A percentile compares a stretch with the other conserved stretches of the same genome.
phyloP scores from a whole-genome alignment of 2,113 vertebrate genomes.

The Cathartes aura region DNA sequence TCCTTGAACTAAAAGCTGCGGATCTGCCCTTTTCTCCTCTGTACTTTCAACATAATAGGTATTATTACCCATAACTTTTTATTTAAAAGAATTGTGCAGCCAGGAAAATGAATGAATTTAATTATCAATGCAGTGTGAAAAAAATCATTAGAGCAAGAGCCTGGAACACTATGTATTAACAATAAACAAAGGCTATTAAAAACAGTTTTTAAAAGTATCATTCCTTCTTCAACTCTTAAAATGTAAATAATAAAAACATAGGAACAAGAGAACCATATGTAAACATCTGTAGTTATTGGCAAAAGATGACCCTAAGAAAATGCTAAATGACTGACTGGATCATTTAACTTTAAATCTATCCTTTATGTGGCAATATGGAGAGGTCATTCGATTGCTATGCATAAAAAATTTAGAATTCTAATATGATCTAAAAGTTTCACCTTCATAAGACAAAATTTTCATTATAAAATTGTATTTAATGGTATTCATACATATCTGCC shows the following conservation, averaged over 20 bases:
- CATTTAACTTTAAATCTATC: constrained; percentile 82
- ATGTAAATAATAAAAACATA: constrained; percentile 79
- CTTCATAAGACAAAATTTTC: constrained; percentile 82
- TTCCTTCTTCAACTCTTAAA: constrained; percentile 73
- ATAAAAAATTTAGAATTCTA: constrained; percentile 82
- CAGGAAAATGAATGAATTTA: constrained; percentile 89
- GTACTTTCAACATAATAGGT: constrained; percentile 74
- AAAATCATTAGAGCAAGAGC: constrained; percentile 87
- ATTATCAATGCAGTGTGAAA: constrained; percentile 87
- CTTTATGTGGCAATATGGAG: constrained; percentile 76
- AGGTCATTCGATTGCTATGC: constrained; percentile 79
- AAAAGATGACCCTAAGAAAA: constrained; percentile 79
- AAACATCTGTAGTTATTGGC: constrained; percentile 61
- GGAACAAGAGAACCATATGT: constrained; percentile 39
- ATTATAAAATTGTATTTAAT: constrained; percentile 77
- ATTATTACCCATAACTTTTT: constrained; percentile 85
- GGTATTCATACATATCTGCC: constrained; percentile 50
- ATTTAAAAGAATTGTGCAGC: constrained; percentile 82
- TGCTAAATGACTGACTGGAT: constrained; percentile 79
- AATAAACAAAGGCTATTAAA: constrained; percentile 85
- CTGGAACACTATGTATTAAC: constrained; percentile 83
- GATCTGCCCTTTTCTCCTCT: constrained; percentile 79
- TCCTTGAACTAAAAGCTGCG: constrained; percentile 41
- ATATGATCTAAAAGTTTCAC: constrained; percentile 79
- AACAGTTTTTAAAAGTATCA: constrained; percentile 74